A percentile compares a stretch with the other conserved stretches of the same genome.
Conservation (phyloP, 2,888 invertebrate genomes). For the Eudasyphora cyanicolor region DNA sequence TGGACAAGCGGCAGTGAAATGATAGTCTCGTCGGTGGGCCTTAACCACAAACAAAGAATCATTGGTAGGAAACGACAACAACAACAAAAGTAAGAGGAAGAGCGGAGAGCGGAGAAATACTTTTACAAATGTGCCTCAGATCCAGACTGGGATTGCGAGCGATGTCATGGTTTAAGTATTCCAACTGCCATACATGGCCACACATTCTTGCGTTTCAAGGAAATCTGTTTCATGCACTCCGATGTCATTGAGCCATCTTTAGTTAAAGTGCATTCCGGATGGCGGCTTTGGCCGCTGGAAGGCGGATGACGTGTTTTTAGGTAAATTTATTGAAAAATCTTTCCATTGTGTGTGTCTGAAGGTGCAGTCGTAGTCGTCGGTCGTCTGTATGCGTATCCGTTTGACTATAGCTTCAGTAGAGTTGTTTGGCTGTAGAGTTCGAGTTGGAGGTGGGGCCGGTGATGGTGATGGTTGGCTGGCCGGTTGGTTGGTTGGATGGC, state of each 20-base stretch:
- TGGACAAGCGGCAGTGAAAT: not conserved
- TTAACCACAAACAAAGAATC: constrained; percentile 32
- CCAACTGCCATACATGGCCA: not conserved
- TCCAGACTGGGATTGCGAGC: not conserved
- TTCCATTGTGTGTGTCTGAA: not conserved
- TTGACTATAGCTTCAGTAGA: too few relatives aligned
- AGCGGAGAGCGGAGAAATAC: too few relatives aligned
- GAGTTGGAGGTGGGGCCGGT: not conserved
- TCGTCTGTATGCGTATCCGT: constrained; percentile 16
- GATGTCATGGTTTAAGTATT: not conserved
- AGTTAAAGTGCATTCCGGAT: constrained; percentile 24
- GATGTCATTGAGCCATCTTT: constrained; percentile 27
- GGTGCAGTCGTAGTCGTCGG: not conserved
- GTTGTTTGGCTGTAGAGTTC: not conserved
- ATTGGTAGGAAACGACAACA: constrained; percentile 9
- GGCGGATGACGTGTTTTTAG: constrained; percentile 21
- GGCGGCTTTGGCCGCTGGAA: not conserved
- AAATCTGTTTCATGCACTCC: constrained; percentile 30
- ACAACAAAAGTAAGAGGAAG: too few relatives aligned
- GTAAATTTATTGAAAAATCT: constrained; percentile 19
- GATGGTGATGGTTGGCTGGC: constrained; percentile 9
- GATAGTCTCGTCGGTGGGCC: constrained; percentile 28
- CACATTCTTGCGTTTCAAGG: constrained; percentile 8
- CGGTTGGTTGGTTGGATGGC: not conserved
- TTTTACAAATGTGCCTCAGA: not conserved